Evolutionary conservation across 1,140 invertebrate species (phyloP).

Genomic region (Phymastichus coffea): DNA sequence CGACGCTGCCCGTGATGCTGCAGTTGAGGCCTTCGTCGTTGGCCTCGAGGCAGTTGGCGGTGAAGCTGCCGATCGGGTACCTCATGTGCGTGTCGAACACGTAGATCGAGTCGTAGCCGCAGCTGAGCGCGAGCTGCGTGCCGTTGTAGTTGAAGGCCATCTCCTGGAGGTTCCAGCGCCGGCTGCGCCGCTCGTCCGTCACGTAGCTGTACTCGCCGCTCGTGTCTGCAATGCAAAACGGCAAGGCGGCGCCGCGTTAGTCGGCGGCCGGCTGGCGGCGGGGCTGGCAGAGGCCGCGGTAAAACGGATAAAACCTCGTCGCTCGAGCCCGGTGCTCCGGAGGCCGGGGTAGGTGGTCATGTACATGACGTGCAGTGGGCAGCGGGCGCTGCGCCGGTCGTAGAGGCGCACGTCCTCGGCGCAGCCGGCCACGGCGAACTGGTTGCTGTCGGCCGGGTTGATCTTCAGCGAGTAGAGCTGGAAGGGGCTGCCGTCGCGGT

Average conservation of each 20-base stretch:
- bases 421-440: background rate
- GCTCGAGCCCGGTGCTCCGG: too few species aligned
- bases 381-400: background rate
- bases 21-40: too few species aligned
- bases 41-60: background rate
- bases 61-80: slow-evolving; percentile 4
- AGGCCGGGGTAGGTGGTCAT: too few species aligned
- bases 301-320: too few species aligned
- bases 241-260: too few species aligned
- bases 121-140: background rate
- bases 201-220: too few species aligned
- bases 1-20: background rate
- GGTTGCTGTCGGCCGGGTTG: background rate
- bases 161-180: too few species aligned
- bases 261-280: too few species aligned
- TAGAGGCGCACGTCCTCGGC: background rate
- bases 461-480: background rate
- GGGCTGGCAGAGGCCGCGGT: too few species aligned
- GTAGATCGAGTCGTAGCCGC: slow-evolving; percentile 1
- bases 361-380: background rate
- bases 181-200: too few species aligned
- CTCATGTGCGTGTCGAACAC: background rate
- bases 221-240: too few species aligned
- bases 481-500: background rate
- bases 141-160: slow-evolving; percentile 4